phyloP scores from a whole-genome alignment of 92 coral and sea anemone genomes.

The Paragorgia papillata region DNA sequence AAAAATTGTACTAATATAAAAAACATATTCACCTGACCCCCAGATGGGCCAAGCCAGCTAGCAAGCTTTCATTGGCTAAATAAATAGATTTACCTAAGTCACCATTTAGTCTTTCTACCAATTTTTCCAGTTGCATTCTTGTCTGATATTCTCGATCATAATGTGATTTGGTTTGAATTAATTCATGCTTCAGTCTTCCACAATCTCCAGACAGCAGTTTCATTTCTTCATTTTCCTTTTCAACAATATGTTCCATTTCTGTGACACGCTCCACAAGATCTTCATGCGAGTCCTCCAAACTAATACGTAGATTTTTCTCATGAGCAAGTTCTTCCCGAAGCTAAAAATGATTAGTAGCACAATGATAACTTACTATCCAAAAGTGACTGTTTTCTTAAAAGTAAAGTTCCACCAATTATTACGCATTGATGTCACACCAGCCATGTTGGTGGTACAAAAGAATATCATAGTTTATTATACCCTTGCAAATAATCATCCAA shows the following conservation, averaged over 20 bases:
- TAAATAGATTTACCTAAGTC: constrained; percentile 80
- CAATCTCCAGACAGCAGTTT: constrained; percentile 83
- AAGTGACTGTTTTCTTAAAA: too few species aligned
- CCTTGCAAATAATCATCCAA: too few species aligned
- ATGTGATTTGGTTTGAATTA: constrained; percentile 64
- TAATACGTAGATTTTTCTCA: constrained; percentile 70
- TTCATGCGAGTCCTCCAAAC: constrained; percentile 81
- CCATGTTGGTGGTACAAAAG: too few species aligned
- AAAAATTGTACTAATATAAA: background rate
- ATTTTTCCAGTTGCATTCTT: constrained; percentile 70
- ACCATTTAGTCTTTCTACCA: constrained; percentile 73
- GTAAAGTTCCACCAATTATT: too few species aligned
- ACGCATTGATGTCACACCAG: too few species aligned
- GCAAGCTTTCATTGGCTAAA: too few species aligned
- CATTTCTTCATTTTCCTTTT: constrained; percentile 78
- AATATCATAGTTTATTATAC: too few species aligned
- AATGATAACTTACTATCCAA: too few species aligned
- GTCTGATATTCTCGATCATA: constrained; percentile 72
- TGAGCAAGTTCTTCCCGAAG: constrained; percentile 70
- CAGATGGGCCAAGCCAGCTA: too few species aligned
- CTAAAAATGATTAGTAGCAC: constrained; percentile 40
- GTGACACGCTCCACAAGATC: constrained; percentile 83
- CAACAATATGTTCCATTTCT: constrained; percentile 92
- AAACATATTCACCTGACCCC: too few species aligned
- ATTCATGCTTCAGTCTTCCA: constrained; percentile 66